These are phyloP conservation scores for Drosophila hydei DNA, from an alignment of 1,140 invertebrate genomes.

Conservation along the genomic window DNA sequence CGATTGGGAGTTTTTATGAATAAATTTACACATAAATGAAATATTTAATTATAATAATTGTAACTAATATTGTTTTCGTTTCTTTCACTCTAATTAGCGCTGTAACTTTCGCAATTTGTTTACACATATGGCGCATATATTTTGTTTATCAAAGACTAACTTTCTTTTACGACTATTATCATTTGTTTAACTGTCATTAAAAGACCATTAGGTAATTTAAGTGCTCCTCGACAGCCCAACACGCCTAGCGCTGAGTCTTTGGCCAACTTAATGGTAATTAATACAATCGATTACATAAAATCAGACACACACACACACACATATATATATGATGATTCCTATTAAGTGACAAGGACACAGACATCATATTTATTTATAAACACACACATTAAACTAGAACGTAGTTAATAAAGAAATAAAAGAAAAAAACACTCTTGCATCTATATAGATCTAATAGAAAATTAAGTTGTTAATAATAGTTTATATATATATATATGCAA, in stretches of 20 bases:
- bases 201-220: constrained; percentile 28
- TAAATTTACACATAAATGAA: neutral
- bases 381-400: constrained; percentile 37
- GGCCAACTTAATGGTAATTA: constrained; percentile 73
- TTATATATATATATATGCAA: constrained; percentile 22
- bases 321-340: constrained; percentile 73
- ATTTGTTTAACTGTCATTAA: constrained; percentile 12
- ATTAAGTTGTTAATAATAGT: constrained; percentile 77
- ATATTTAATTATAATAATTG: neutral
- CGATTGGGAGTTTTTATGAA: constrained; percentile 9
- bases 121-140: no score
- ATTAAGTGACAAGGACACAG: constrained; percentile 37
- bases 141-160: neutral
- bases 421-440: constrained; percentile 72
- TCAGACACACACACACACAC: constrained; percentile 47
- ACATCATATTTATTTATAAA: constrained; percentile 9
- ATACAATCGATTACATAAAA: constrained; percentile 72
- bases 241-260: constrained; percentile 54
- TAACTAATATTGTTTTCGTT: neutral
- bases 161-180: constrained; percentile 5
- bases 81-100: neutral
- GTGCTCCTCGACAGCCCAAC: neutral
- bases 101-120: constrained; percentile 4
- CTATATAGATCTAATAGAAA: constrained; percentile 53
- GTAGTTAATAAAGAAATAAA: constrained; percentile 44